Conservation (phyloP, 2,888 invertebrate genomes). For the Hyles lineata region DNA sequence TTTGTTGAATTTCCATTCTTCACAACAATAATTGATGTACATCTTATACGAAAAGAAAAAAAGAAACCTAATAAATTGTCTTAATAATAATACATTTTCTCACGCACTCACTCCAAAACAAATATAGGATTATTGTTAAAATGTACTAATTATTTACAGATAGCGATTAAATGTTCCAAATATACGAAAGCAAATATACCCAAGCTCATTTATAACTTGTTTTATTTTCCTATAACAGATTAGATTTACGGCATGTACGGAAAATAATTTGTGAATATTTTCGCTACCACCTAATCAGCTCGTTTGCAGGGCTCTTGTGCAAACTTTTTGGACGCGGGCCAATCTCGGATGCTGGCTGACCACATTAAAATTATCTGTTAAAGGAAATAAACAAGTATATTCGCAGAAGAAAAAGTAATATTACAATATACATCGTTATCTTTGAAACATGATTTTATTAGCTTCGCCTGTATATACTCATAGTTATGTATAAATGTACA, state of each 20-base stretch:
- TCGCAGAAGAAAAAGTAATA: neutral
- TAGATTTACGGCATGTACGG: neutral
- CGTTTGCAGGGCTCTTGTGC: conserved; percentile 5
- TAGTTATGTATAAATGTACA: too few species aligned
- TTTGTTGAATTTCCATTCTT: too few species aligned
- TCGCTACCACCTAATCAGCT: conserved; percentile 11
- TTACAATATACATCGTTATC: neutral
- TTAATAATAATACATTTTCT: too few species aligned
- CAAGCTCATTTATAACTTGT: neutral
- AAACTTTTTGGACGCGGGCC: conserved; percentile 23
- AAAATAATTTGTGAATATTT: conserved; percentile 23
- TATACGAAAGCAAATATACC: neutral
- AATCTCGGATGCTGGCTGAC: conserved; percentile 11
- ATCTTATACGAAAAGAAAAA: too few species aligned
- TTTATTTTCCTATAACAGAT: neutral
- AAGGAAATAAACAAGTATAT: conserved; percentile 20
- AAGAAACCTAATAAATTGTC: too few species aligned
- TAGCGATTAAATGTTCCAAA: neutral
- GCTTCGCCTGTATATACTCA: too few species aligned
- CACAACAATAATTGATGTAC: too few species aligned
- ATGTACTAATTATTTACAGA: neutral
- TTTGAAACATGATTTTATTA: too few species aligned
- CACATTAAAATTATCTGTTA: conserved; percentile 11
- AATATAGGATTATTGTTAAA: neutral
- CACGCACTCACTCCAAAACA: too few species aligned